Conservation (phyloP, 2,797 vertebrate genomes). For the Semaprochilodus insignis region DNA sequence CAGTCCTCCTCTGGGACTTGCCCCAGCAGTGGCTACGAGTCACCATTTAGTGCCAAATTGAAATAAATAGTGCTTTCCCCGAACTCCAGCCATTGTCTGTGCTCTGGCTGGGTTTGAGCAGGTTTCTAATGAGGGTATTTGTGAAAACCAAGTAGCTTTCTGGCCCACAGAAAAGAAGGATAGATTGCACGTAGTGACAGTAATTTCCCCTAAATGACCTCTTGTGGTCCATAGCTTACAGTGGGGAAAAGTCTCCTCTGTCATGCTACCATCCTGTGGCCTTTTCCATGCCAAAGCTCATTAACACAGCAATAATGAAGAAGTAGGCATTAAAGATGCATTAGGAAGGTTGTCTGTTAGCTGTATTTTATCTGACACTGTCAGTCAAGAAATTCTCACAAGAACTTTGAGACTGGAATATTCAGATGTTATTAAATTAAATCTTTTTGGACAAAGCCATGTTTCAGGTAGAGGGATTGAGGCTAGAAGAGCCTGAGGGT, state of each 20-base stretch:
- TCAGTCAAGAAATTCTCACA: background rate
- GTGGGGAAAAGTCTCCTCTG: constrained; percentile 1
- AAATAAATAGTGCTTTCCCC: constrained; percentile 30
- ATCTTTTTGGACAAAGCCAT: background rate
- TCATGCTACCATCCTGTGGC: constrained; percentile 1
- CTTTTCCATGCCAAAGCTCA: background rate
- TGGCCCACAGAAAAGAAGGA: constrained; percentile 19
- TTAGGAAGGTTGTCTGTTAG: background rate
- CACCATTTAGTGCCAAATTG: constrained; percentile 18
- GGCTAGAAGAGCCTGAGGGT: background rate
- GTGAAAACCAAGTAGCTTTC: background rate
- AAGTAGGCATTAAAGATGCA: constrained; percentile 3
- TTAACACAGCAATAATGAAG: background rate
- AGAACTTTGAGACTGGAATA: background rate
- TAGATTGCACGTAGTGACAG: background rate
- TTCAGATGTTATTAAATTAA: background rate
- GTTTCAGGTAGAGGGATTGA: background rate
- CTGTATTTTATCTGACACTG: background rate
- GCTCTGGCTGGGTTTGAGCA: background rate
- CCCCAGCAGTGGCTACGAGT: background rate
- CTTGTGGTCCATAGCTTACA: background rate
- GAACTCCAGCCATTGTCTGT: background rate
- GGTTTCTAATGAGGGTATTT: constrained; percentile 12
- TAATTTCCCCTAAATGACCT: constrained; percentile 6
- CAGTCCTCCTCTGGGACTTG: background rate